A percentile compares a stretch with the other conserved stretches of the same genome.
Evolutionary conservation across 2,797 vertebrate species (phyloP).

Genomic region (Siniperca scherzeri): DNA sequence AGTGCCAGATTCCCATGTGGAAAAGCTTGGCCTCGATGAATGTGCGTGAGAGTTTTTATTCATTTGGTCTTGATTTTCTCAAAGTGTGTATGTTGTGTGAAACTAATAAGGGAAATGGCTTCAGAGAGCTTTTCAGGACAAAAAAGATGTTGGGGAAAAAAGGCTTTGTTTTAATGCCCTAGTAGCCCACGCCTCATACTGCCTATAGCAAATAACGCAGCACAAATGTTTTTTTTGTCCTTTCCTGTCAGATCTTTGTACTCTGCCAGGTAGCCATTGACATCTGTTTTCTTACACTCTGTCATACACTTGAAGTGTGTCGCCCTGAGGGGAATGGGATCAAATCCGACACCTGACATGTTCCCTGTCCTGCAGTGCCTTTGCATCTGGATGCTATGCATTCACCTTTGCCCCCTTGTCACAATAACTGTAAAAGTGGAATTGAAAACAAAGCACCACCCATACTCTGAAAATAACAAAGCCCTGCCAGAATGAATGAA

Average conservation of each 20-base stretch:
- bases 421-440: conserved; percentile 26
- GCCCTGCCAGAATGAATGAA: neutral
- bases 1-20: neutral
- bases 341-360: conserved; percentile 71
- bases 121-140: neutral
- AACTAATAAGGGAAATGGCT: neutral
- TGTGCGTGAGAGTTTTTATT: conserved; percentile 9
- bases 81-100: neutral
- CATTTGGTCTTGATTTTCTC: neutral
- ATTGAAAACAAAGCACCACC: conserved; percentile 43
- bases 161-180: neutral
- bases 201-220: conserved; percentile 10
- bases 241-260: conserved; percentile 56
- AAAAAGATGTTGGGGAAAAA: neutral
- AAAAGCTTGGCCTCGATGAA: neutral
- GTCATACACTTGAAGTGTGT: conserved; percentile 59
- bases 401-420: conserved; percentile 60
- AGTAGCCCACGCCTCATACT: neutral
- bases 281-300: conserved; percentile 58
- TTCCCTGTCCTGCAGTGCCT: conserved; percentile 49
- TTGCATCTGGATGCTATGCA: conserved; percentile 56
- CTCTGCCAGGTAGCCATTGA: conserved; percentile 40
- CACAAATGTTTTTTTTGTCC: conserved; percentile 31
- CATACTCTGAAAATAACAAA: conserved; percentile 10
- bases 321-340: conserved; percentile 60